Evolutionary conservation across 2,113 vertebrate genomes (phyloP).

Genomic region (Gambusia affinis): DNA sequence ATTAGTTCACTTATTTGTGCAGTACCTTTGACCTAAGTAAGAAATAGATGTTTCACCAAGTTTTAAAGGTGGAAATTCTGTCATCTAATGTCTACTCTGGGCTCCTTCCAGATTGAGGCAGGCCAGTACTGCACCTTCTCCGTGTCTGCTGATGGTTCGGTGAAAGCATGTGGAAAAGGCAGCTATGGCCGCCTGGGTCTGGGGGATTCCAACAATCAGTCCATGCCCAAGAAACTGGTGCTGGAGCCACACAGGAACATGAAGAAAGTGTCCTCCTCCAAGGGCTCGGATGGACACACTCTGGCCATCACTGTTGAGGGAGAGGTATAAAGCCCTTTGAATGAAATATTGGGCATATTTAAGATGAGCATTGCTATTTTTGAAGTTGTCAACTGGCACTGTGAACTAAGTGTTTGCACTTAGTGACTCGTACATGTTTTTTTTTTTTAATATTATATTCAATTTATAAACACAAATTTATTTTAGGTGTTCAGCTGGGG

Average conservation of each 20-base stretch:
- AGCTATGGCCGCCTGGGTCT: conserved; percentile 84
- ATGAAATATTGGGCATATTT: not conserved
- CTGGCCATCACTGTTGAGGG: conserved; percentile 82
- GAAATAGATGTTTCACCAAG: not conserved
- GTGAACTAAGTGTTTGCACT: too few species aligned
- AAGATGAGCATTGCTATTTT: not conserved
- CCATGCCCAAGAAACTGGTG: conserved; percentile 83
- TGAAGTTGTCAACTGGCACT: too few species aligned
- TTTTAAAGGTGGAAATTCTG: not conserved
- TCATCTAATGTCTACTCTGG: not conserved
- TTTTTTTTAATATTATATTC: not conserved
- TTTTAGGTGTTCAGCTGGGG: conserved; percentile 84
- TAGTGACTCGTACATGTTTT: not conserved
- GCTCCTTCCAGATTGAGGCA: conserved; percentile 79
- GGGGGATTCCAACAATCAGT: conserved; percentile 86
- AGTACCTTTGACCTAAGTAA: not conserved
- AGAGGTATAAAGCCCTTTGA: conserved; percentile 64
- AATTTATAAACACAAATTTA: not conserved
- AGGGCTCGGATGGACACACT: conserved; percentile 85
- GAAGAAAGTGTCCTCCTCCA: conserved; percentile 84
- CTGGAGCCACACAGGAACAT: conserved; percentile 82
- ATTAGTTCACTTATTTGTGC: not conserved
- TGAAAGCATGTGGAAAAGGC: conserved; percentile 85
- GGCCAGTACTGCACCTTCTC: conserved; percentile 86
- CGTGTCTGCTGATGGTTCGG: conserved; percentile 81